Base-by-base conservation (phyloP, 2,797 vertebrate species). In the Poeciliopsis gracilis region DNA sequence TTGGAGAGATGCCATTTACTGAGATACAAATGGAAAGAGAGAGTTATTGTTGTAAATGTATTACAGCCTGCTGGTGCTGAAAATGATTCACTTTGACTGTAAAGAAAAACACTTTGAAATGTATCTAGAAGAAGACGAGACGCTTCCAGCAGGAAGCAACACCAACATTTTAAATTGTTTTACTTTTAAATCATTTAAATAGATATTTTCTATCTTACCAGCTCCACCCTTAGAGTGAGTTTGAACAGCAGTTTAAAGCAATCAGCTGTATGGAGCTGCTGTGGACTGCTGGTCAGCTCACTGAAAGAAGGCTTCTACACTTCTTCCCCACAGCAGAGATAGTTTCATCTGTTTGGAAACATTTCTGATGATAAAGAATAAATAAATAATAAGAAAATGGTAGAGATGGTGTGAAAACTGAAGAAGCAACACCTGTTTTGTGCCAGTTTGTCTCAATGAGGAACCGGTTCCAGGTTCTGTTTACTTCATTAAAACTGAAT, bases 21-120 rank as follows among this genome's bases (percentile, higher is more conserved):
- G 85, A 76, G 76, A 86, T 88, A 85, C 84, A 85, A 90, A 90
- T 83, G 77, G 85, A 89, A 28, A 51, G 15, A 36, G 33, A 77
- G 67, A 78, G 46, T 86, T 75, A 86, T 78, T 76, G 85, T 73
- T 73, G 75, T 79, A 66, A 74, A 89, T 72, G 80, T 73, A 72
- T 0, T 13, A 69, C 63, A 57, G 63, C 75, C 69, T 74, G 55
- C 38, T 81, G 59, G 20, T 59, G 18, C 9, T 63, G 38, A 72
- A 73, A 82, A 57, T 23, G 28, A 74, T 73, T 30, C 45, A 16
- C n/a, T 45, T 69, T 1, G 66, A 76, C 63, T 25, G 0, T 53
- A 77, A 25, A 67, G 46, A 41, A 75, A 75, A 63, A 72, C 15
- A 1, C 0, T 2, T 79, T 16, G 72, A 36, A 41, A 41, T 8